Conservation (phyloP, 2,113 vertebrate species). For the Butastur rufipennis region DNA sequence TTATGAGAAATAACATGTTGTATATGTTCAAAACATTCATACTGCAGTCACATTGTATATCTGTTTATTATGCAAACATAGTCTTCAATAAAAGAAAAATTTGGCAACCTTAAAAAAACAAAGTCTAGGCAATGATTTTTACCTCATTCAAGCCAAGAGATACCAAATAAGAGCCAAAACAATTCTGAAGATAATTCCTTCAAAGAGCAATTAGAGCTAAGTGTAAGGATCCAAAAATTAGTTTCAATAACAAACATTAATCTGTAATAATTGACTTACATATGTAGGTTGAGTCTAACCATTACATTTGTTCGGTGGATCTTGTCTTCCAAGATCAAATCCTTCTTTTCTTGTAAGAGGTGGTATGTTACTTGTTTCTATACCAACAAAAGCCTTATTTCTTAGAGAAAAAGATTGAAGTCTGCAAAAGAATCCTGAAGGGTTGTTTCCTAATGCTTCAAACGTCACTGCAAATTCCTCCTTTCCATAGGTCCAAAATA, state of each 20-base stretch:
- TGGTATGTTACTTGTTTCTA: neutral
- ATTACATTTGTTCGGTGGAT: neutral
- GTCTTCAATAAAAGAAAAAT: neutral
- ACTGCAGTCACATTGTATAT: neutral
- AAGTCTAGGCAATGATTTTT: neutral
- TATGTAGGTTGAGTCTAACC: neutral
- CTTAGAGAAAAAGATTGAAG: neutral
- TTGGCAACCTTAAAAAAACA: rapidly evolving
- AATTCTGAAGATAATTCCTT: neutral
- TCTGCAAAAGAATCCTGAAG: neutral
- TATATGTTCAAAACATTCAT: neutral
- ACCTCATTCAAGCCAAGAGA: neutral
- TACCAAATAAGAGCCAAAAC: neutral
- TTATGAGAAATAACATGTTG: neutral
- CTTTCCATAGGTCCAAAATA: neutral
- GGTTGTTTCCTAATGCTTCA: neutral
- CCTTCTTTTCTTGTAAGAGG: neutral
- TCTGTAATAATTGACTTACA: neutral
- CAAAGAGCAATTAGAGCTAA: neutral
- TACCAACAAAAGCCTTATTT: neutral
- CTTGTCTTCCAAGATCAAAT: neutral
- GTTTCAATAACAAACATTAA: neutral
- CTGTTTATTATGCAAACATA: neutral
- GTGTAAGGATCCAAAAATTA: neutral
- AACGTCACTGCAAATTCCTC: neutral